Base-by-base conservation (phyloP, 1,140 invertebrate genomes). In the Drosophila baimaii region DNA sequence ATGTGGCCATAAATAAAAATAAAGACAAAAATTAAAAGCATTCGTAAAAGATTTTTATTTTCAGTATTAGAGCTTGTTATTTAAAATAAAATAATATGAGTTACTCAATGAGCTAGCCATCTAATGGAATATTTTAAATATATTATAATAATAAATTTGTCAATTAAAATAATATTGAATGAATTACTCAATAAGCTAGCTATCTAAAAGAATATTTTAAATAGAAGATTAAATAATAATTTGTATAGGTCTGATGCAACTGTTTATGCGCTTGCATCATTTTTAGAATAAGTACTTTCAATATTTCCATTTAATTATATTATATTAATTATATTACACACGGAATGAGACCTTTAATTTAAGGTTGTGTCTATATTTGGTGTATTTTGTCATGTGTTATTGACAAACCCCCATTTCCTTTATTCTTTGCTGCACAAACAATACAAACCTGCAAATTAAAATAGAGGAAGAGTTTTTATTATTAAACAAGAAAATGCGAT, bases 301-400 rank as follows among this genome's bases (percentile, higher is more conserved):
- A 57, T 57, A 57, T 57, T 57, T 57, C 0, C 4, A 33, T 13
- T 23, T 57, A n/a, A n/a, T n/a, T n/a, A n/a, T n/a, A n/a, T n/a
- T n/a, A n/a, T n/a, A n/a, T n/a, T n/a, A n/a, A n/a, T n/a, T n/a
- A n/a, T n/a, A n/a, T n/a, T n/a, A n/a, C n/a, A n/a, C n/a, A n/a
- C n/a, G n/a, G n/a, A n/a, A n/a, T n/a, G n/a, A n/a, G n/a, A n/a
- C n/a, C n/a, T n/a, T n/a, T n/a, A n/a, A n/a, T n/a, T n/a, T n/a
- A n/a, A n/a, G n/a, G n/a, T n/a, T n/a, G n/a, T n/a, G n/a, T n/a
- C 49, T 62, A 57, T 54, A 74, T 69, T 61, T 78, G 49, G 63
- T 65, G 55, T 35, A 64, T 37, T 37, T 52, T 66, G 51, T 62
- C 46, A 71, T 71, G 17, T 76, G 71, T n/a, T n/a, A n/a, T n/a